Evolutionary conservation across 2,113 vertebrate genomes (phyloP).

Genomic region (Cyanoliseus patagonus): DNA sequence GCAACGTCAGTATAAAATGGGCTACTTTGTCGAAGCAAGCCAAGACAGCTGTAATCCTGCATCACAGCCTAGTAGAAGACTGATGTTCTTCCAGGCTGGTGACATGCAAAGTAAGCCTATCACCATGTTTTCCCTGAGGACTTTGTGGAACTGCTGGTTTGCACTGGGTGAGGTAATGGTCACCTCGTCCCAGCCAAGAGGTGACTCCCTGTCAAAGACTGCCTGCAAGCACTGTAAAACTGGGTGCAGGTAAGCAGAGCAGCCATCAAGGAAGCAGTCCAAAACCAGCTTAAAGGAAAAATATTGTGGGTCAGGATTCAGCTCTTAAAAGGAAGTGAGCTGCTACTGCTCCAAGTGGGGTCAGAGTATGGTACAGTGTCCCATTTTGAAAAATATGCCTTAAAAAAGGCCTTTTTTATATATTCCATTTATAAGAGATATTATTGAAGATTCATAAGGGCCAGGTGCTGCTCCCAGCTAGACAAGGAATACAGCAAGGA

Average conservation of each 20-base stretch:
- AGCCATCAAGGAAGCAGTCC: neutral
- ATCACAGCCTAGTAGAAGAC: neutral
- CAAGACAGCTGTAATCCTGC: neutral
- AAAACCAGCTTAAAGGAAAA: neutral
- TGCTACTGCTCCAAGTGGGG: neutral
- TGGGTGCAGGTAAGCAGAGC: neutral
- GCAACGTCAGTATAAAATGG: neutral
- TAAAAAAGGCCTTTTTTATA: neutral
- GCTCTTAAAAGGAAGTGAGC: neutral
- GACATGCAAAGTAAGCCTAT: neutral
- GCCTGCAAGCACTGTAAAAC: neutral
- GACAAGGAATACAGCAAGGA: neutral
- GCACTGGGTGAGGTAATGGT: neutral
- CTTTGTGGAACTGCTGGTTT: neutral
- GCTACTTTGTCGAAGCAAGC: neutral
- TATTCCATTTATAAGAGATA: neutral
- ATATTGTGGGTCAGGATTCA: neutral
- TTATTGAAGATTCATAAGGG: neutral
- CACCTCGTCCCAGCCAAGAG: neutral
- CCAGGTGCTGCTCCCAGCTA: neutral
- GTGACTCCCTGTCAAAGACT: neutral
- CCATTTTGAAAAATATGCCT: neutral
- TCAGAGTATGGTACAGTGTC: neutral
- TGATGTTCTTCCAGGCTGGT: neutral
- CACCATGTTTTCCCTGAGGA: rapidly evolving